These are phyloP conservation scores for Cinara cedri DNA, from an alignment of 2,888 invertebrate genomes.

Conservation along the genomic window DNA sequence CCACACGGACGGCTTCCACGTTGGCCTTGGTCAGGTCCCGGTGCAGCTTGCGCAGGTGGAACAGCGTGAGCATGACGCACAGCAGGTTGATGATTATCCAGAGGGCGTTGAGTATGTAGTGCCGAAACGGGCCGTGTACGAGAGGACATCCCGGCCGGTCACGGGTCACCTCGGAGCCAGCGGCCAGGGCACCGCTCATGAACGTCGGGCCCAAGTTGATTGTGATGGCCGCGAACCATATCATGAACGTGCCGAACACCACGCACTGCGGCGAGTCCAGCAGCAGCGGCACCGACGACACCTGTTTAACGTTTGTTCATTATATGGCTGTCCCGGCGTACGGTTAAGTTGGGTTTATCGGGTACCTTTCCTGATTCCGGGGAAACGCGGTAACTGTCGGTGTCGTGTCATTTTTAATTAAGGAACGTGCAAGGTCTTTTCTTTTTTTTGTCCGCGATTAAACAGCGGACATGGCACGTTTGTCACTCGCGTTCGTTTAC, in stretches of 20 bases:
- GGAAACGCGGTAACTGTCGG: no score
- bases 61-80: slow-evolving; percentile 81
- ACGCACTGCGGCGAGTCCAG: slow-evolving; percentile 90
- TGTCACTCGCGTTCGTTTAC: no score
- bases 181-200: slow-evolving; percentile 81
- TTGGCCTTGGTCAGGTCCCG: slow-evolving; percentile 82
- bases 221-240: slow-evolving; percentile 90
- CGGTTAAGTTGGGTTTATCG: no score
- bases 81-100: slow-evolving; percentile 89
- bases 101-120: slow-evolving; percentile 87
- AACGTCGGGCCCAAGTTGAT: slow-evolving; percentile 89
- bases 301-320: no score
- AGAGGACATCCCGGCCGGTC: slow-evolving; percentile 84
- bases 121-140: slow-evolving; percentile 84
- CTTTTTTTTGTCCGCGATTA: no score
- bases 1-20: slow-evolving; percentile 82
- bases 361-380: no score
- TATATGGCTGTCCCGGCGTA: no score
- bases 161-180: slow-evolving; percentile 77
- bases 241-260: slow-evolving; percentile 88
- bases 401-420: no score
- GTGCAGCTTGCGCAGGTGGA: slow-evolving; percentile 81
- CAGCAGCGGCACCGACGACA: slow-evolving; percentile 77
- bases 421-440: no score
- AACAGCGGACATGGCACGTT: no score